Conservation (phyloP, 1,140 invertebrate genomes). For the Heliconius eleuchia region DNA sequence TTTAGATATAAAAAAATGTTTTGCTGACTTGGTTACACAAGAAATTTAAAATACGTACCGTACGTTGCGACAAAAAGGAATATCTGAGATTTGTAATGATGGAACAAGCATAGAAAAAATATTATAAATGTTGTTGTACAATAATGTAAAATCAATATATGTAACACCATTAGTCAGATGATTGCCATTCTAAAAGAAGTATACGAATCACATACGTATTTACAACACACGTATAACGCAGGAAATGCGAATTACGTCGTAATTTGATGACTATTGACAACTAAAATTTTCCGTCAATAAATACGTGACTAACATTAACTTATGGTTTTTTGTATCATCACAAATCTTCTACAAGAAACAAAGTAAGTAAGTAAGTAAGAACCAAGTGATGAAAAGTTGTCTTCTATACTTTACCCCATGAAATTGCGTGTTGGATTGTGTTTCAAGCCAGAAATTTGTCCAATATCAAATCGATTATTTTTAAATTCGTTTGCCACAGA, state of each 20-base stretch:
- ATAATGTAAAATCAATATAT: background rate
- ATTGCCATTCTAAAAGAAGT: background rate
- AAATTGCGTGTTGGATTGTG: background rate
- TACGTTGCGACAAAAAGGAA: too few relatives aligned
- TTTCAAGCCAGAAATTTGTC: background rate
- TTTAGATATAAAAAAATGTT: too few relatives aligned
- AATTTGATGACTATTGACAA: conserved; percentile 28
- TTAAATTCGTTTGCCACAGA: background rate
- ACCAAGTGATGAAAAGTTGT: too few relatives aligned
- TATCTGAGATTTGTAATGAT: too few relatives aligned
- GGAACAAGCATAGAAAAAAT: too few relatives aligned
- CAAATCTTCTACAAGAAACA: background rate
- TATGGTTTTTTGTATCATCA: background rate
- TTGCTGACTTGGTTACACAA: too few relatives aligned
- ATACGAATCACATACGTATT: background rate
- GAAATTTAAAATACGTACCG: too few relatives aligned
- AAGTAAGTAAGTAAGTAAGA: too few relatives aligned
- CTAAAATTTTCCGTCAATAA: background rate
- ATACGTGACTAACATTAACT: background rate
- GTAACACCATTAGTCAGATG: background rate
- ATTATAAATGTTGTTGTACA: too few relatives aligned
- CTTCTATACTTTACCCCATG: too few relatives aligned
- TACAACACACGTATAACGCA: background rate
- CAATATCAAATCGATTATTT: background rate
- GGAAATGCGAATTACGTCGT: conserved; percentile 33